Base-by-base conservation (phyloP, 2,797 vertebrate genomes). In the Aldrovandia affinis region DNA sequence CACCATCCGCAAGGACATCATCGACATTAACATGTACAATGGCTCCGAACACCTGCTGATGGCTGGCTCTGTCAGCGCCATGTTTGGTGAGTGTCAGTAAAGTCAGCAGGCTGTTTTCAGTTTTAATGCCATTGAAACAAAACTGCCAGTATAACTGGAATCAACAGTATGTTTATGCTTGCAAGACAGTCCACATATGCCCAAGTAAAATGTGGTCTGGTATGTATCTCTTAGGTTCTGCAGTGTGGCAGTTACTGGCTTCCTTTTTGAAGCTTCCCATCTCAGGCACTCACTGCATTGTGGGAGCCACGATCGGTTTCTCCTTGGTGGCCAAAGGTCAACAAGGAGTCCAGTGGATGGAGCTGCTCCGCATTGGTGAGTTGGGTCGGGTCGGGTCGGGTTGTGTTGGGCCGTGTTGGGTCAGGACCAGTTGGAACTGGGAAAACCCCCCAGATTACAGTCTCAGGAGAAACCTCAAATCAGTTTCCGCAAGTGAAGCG, bases 221-320 rank as follows among this genome's bases (percentile, higher is more conserved):
- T 6, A 8, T 30, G n/a, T 50, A 30, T 70, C 75, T 52, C 22
- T 84, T 86, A 99, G 98, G 98, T 84, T 99, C 98, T 83, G 98
- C 98, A 86, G 97, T 97, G 80, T 99, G 98, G 98, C 98, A 99
- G 89, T 95, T 99, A 81, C 91, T 92, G 5, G 98, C 98, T 91
- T 99, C 98, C 0, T 99, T 99, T 90, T 95, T 99, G 91, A 98
- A 97, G 93, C 96, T 99, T 14, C 98, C 98, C 73, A 99, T 99
- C 86, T 99, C 98, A 90, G 98, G 98, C 79, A 99, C 98, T 57
- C 98, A 99, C 92, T 99, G 98, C 90, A 99, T 99, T n/a, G 98
- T 99, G 22, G 98, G 98, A 30, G 98, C 98, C 0, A 99, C 98
- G 68, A 99, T 99, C 2, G 98, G 98, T 75, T 99, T 96, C 90